A percentile compares a stretch with the other conserved stretches of the same genome.
phyloP scores from a whole-genome alignment of 2,113 vertebrate genomes.

The Rhinichthys klamathensis region DNA sequence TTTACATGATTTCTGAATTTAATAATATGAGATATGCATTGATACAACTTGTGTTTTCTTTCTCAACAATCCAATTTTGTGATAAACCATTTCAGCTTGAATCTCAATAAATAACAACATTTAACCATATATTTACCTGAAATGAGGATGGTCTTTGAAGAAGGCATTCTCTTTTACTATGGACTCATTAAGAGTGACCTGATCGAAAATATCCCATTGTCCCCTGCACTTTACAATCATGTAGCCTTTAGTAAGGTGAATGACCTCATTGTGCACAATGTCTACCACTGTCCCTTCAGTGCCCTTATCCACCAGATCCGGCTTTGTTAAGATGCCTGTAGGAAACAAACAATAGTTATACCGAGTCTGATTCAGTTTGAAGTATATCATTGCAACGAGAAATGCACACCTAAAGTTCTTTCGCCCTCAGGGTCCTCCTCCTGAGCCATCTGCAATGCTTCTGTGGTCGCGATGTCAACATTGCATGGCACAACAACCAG shows the following conservation, averaged over 20 bases:
- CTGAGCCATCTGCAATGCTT: constrained; percentile 90
- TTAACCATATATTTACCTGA: constrained; percentile 78
- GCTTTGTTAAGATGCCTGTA: constrained; percentile 89
- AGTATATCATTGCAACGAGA: background rate
- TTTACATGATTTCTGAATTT: too few species aligned
- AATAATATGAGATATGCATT: too few species aligned
- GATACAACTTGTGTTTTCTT: too few species aligned
- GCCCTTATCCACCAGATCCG: constrained; percentile 88
- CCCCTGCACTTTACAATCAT: constrained; percentile 89
- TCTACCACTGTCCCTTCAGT: constrained; percentile 79
- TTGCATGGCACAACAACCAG: constrained; percentile 88
- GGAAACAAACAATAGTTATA: background rate
- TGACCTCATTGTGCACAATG: too few species aligned
- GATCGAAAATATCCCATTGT: constrained; percentile 80
- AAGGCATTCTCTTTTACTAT: constrained; percentile 79
- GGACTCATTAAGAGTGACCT: constrained; percentile 75
- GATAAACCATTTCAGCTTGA: too few species aligned
- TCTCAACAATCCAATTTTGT: too few species aligned
- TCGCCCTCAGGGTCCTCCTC: too few species aligned
- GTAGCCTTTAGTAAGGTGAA: constrained; percentile 87
- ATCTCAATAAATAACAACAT: background rate
- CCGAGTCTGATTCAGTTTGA: background rate
- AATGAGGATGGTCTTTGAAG: constrained; percentile 78
- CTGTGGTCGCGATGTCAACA: constrained; percentile 92
- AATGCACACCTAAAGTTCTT: too few species aligned